These are phyloP conservation scores for Apis mellifera DNA, from an alignment of 1,140 invertebrate genomes.

Conservation along the genomic window Amel_HAv3.1 CM009942.2:440001-440500, in stretches of 20 bases:
- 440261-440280: too few relatives aligned
- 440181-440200: too few relatives aligned
- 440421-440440: constrained; percentile 66
- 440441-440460: constrained; percentile 12
- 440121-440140: too few relatives aligned
- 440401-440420: constrained; percentile 72
- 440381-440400: constrained; percentile 53
- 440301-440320: constrained; percentile 12
- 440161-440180: too few relatives aligned
- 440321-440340: constrained; percentile 29
- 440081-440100: too few relatives aligned
- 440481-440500: constrained; percentile 73
- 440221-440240: neutral
- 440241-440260: too few relatives aligned
- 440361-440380: constrained; percentile 51
- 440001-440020: neutral
- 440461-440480: constrained; percentile 65
- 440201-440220: too few relatives aligned
- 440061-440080: too few relatives aligned
- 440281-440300: neutral
- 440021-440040: too few relatives aligned
- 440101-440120: too few relatives aligned
- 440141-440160: too few relatives aligned
- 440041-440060: too few relatives aligned
- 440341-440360: constrained; percentile 50